Conservation (phyloP, 2,797 vertebrate genomes). For the Scyliorhinus canicula region DNA sequence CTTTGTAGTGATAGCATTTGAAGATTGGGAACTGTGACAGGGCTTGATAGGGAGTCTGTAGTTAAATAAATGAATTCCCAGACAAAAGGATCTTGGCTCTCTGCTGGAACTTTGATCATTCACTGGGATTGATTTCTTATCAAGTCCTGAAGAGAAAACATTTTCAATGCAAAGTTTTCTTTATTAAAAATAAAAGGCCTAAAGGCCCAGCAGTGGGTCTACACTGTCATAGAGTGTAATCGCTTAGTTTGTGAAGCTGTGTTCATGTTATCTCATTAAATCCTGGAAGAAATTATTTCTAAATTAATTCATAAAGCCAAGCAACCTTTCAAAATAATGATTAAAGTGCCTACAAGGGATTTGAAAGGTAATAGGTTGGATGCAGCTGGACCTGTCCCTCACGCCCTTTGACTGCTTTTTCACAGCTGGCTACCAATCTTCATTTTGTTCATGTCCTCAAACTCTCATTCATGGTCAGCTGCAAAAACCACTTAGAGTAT, state of each 20-base stretch:
- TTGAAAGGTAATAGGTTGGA: conserved; percentile 22
- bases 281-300: conserved; percentile 9
- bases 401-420: conserved; percentile 48
- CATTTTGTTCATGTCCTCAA: conserved; percentile 50
- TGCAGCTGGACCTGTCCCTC: conserved; percentile 42
- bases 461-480: conserved; percentile 47
- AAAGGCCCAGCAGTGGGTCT: conserved; percentile 8
- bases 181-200: background rate
- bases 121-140: conserved; percentile 43
- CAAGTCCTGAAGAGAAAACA: conserved; percentile 40
- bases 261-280: background rate
- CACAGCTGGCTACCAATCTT: conserved; percentile 48
- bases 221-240: background rate
- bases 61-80: conserved; percentile 41
- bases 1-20: conserved; percentile 41
- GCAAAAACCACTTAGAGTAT: conserved; percentile 46
- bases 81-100: conserved; percentile 33
- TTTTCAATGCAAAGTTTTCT: conserved; percentile 39
- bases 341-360: conserved; percentile 11
- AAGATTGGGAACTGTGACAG: conserved; percentile 41
- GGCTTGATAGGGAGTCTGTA: conserved; percentile 41
- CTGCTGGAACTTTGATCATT: conserved; percentile 44
- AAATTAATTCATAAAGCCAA: conserved; percentile 18
- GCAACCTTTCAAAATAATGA: background rate
- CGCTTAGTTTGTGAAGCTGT: background rate